These are phyloP conservation scores for Ptilodon capucinus DNA, from an alignment of 2,888 invertebrate genomes.

Conservation along the genomic window DNA sequence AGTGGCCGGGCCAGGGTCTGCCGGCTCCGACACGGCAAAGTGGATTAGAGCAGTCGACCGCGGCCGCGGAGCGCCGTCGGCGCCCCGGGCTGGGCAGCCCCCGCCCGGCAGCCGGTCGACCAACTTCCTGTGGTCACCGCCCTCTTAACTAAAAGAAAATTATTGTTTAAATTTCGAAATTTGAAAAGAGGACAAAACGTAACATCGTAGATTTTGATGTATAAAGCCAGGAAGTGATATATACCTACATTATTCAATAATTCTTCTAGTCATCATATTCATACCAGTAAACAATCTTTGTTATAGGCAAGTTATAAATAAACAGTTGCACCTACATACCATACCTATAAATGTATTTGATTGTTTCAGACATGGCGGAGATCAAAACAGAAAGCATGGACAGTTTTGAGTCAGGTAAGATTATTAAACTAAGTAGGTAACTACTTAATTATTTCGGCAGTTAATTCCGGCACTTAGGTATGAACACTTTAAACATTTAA, in stretches of 20 bases:
- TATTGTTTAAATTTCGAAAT: conserved; percentile 22
- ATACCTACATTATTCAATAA: too few relatives aligned
- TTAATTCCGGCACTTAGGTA: too few relatives aligned
- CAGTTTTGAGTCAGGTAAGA: conserved; percentile 76
- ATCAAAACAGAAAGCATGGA: conserved; percentile 78
- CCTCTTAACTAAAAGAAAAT: conserved; percentile 37
- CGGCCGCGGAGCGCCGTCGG: conserved; percentile 40
- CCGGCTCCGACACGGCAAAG: conserved; percentile 45
- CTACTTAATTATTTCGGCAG: background rate
- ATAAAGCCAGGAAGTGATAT: too few relatives aligned
- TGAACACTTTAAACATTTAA: conserved; percentile 5
- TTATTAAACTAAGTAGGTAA: background rate
- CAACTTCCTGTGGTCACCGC: conserved; percentile 45
- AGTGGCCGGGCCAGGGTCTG: conserved; percentile 49
- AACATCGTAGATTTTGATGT: background rate
- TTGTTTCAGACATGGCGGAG: conserved; percentile 71
- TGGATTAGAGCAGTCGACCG: conserved; percentile 70
- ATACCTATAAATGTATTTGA: conserved; percentile 3
- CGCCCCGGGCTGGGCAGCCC: conserved; percentile 51
- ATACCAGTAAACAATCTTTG: too few relatives aligned
- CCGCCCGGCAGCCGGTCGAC: conserved; percentile 31
- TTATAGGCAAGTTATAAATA: too few relatives aligned
- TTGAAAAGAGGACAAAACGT: background rate
- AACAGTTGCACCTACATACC: too few relatives aligned
- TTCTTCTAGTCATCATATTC: too few relatives aligned